Evolutionary conservation across 92 coral and sea anemone genomes (phyloP).

Genomic region (Chrysogorgia sp.): DNA sequence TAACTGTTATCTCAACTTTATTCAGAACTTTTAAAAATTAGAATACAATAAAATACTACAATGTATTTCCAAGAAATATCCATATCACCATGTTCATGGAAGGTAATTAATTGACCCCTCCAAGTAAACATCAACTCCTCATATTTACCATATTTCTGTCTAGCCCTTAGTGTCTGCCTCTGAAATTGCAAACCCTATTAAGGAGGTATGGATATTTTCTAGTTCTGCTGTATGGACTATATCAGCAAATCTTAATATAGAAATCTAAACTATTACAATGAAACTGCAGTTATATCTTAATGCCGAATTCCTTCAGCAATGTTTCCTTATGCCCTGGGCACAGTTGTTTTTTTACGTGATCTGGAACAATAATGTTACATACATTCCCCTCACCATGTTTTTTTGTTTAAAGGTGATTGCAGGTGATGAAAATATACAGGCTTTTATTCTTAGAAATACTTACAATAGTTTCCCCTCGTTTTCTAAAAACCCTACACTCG

Average conservation of each 20-base stretch:
- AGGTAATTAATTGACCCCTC: too few species aligned
- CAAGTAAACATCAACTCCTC: not conserved
- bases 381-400: slow-evolving; percentile 29
- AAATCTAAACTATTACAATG: not conserved
- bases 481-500: slow-evolving; percentile 53
- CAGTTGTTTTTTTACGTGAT: slow-evolving; percentile 18
- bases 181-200: too few species aligned
- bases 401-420: slow-evolving; percentile 28
- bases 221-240: not conserved
- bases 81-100: too few species aligned
- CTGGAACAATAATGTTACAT: slow-evolving; percentile 21
- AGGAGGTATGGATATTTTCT: not conserved
- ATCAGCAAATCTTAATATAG: not conserved
- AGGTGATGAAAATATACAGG: slow-evolving; percentile 62
- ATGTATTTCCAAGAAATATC: too few species aligned
- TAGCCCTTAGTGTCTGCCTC: too few species aligned
- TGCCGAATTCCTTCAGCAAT: slow-evolving; percentile 43
- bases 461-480: slow-evolving; percentile 57
- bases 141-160: not conserved
- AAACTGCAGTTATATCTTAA: not conserved
- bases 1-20: too few species aligned
- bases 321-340: slow-evolving; percentile 20
- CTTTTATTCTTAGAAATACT: slow-evolving; percentile 35
- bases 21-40: too few species aligned
- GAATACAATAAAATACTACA: too few species aligned